phyloP scores from a whole-genome alignment of 2,797 vertebrate species.

The Hyperoplus lanceolatus region DNA sequence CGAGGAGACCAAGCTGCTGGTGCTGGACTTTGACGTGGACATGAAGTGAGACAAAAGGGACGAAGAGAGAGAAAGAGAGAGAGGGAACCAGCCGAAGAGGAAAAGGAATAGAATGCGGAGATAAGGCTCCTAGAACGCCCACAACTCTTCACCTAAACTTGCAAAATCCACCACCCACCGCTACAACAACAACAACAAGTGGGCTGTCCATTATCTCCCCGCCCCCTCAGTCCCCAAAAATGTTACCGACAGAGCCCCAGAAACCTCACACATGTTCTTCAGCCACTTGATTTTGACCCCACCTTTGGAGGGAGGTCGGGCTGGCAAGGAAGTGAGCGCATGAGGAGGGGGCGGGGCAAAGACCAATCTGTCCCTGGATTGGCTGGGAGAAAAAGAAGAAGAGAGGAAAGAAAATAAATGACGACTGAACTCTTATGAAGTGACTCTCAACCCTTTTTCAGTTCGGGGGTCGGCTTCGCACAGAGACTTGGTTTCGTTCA shows the following conservation, averaged over 20 bases:
- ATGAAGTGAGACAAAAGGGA: slow-evolving; percentile 92
- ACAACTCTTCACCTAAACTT: slow-evolving; percentile 72
- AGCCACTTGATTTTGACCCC: slow-evolving; percentile 47
- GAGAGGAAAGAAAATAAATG: slow-evolving; percentile 82
- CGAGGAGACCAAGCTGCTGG: slow-evolving; percentile 99
- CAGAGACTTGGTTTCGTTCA: slow-evolving; percentile 90
- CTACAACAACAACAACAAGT: slow-evolving; percentile 61
- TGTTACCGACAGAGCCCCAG: slow-evolving; percentile 73
- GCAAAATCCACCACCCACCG: slow-evolving; percentile 67
- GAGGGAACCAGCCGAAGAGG: slow-evolving; percentile 26
- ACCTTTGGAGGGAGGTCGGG: slow-evolving; percentile 31
- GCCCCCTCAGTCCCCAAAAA: slow-evolving; percentile 56
- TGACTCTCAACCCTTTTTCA: slow-evolving; percentile 61
- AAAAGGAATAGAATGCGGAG: slow-evolving; percentile 49
- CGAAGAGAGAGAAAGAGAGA: slow-evolving; percentile 54
- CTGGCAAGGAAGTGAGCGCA: slow-evolving; percentile 31
- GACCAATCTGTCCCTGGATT: slow-evolving; percentile 59
- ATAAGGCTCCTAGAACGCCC: slow-evolving; percentile 55
- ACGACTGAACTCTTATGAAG: slow-evolving; percentile 82
- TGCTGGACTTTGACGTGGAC: slow-evolving; percentile 99
- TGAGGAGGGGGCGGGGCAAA: slow-evolving; percentile 10
- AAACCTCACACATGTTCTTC: slow-evolving; percentile 65
- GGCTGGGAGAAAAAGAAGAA: slow-evolving; percentile 83
- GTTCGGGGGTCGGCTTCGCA: slow-evolving; percentile 85
- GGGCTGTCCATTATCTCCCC: slow-evolving; percentile 77